A percentile compares a stretch with the other conserved stretches of the same genome.
Conservation (phyloP, 2,113 vertebrate genomes). For the Mus musculus region GRCm39 chr10:79446501-79447000, state of each 20-base stretch:
- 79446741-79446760: neutral
- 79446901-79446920: neutral
- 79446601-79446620: slow-evolving; percentile 71
- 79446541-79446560: slow-evolving; percentile 77
- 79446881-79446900: neutral
- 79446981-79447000: neutral
- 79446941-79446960: neutral
- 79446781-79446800: neutral
- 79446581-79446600: slow-evolving; percentile 84
- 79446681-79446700: neutral
- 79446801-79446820: neutral
- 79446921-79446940: neutral
- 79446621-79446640: slow-evolving; percentile 72
- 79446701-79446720: neutral
- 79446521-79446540: slow-evolving; percentile 20
- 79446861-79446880: neutral
- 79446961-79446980: neutral
- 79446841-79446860: neutral
- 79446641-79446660: slow-evolving; percentile 73
- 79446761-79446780: neutral
- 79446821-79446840: no score
- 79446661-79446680: neutral
- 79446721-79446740: neutral
- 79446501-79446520: neutral
- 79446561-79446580: slow-evolving; percentile 88